These are phyloP conservation scores for Dryoscopus gambensis DNA, from an alignment of 2,113 vertebrate genomes.

Conservation along the genomic window DNA sequence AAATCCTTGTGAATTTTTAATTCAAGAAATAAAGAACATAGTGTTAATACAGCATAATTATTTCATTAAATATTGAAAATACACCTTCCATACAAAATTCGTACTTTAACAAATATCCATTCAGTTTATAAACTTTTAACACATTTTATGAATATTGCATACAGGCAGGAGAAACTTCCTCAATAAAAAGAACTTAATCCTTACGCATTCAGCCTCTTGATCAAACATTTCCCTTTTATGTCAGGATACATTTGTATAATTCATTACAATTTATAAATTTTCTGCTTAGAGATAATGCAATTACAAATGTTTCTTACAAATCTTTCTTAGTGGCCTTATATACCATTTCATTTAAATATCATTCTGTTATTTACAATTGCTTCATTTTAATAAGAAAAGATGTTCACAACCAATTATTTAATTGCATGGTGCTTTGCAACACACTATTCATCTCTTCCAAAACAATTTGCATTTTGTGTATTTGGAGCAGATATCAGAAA, in stretches of 20 bases:
- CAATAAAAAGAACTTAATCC: not conserved
- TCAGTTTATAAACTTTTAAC: not conserved
- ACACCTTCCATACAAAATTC: not conserved
- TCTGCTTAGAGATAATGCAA: slow-evolving; percentile 16
- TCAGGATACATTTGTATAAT: slow-evolving; percentile 25
- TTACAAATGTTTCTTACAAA: slow-evolving; percentile 35
- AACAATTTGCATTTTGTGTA: slow-evolving; percentile 35
- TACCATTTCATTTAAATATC: slow-evolving; percentile 32
- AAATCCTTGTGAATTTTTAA: slow-evolving; percentile 21
- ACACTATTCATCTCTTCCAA: slow-evolving; percentile 13
- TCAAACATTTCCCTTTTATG: slow-evolving; percentile 26
- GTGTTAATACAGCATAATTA: not conserved
- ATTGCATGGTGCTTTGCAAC: slow-evolving; percentile 22
- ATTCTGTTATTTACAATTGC: slow-evolving; percentile 38
- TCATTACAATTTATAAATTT: slow-evolving; percentile 26
- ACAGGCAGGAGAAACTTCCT: not conserved
- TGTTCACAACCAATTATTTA: slow-evolving; percentile 28
- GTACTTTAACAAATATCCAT: not conserved
- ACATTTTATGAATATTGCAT: not conserved
- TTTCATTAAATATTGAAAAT: slow-evolving; percentile 61
- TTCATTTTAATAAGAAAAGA: slow-evolving; percentile 47
- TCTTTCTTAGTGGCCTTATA: slow-evolving; percentile 17
- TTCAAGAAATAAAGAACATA: slow-evolving; percentile 12
- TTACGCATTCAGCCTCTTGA: not conserved
- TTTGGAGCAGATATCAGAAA: slow-evolving; percentile 7